A percentile compares a stretch with the other conserved stretches of the same genome.
phyloP scores from a whole-genome alignment of 2,797 vertebrate genomes.

The Lateolabrax maculatus region DNA sequence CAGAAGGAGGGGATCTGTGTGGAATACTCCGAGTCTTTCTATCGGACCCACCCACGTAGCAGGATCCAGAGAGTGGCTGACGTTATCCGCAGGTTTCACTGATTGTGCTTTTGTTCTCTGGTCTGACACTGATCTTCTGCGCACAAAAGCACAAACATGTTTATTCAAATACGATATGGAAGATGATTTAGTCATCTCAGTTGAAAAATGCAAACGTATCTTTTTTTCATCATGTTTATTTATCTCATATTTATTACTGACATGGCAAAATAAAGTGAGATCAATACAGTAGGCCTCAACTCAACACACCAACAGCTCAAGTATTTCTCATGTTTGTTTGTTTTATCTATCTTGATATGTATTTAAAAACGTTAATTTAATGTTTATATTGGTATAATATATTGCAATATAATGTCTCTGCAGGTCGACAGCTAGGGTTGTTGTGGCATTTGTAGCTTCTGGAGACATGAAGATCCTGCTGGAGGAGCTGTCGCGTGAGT shows the following conservation, averaged over 20 bases:
- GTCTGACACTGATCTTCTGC: not conserved
- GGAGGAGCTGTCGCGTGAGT: constrained; percentile 57
- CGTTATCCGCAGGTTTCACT: constrained; percentile 68
- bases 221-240: not conserved
- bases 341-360: not conserved
- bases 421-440: constrained; percentile 74
- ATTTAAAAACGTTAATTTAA: no score
- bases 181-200: no score
- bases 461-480: constrained; percentile 68
- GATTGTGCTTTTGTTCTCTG: not conserved
- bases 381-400: not conserved
- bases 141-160: not conserved
- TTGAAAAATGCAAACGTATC: not conserved
- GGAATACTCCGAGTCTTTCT: constrained; percentile 78
- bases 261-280: not conserved
- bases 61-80: constrained; percentile 73
- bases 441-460: constrained; percentile 67
- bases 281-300: no score
- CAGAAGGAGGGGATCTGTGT: constrained; percentile 76
- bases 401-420: not conserved
- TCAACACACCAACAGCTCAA: no score
- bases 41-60: constrained; percentile 62
- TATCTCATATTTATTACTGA: not conserved
- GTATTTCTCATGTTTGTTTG: not conserved
- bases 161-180: accelerated